These are phyloP conservation scores for Antechinus stuartii DNA, from an alignment of 2,113 vertebrate genomes.

Conservation along the genomic window DNA sequence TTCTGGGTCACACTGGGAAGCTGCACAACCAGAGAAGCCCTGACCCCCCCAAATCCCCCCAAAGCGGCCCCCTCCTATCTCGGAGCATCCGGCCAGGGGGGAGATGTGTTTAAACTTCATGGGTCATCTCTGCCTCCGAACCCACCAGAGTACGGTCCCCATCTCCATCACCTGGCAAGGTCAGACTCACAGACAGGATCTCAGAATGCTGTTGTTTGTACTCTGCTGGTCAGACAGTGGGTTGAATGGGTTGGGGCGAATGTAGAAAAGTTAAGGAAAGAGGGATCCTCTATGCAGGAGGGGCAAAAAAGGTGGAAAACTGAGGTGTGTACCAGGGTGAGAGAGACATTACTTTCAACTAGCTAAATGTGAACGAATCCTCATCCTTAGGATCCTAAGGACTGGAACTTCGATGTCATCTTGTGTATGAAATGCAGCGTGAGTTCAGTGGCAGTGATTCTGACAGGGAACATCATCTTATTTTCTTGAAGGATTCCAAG, in stretches of 20 bases:
- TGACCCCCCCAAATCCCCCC: constrained; percentile 38
- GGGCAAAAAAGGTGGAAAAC: neutral
- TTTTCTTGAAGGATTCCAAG: neutral
- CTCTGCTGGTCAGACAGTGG: constrained; percentile 8
- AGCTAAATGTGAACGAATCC: constrained; percentile 20
- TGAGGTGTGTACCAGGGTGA: constrained; percentile 21
- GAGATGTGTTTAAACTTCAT: constrained; percentile 85
- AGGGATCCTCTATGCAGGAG: neutral
- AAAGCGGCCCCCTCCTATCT: constrained; percentile 59
- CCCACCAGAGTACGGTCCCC: constrained; percentile 79
- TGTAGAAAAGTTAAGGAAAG: neutral
- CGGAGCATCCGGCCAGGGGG: constrained; percentile 65
- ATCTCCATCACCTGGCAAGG: constrained; percentile 84
- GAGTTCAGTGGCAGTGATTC: constrained; percentile 2
- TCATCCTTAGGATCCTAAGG: neutral
- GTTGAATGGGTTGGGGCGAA: neutral
- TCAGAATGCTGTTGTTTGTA: constrained; percentile 30
- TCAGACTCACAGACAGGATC: constrained; percentile 76
- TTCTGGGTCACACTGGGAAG: constrained; percentile 73
- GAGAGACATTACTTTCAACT: neutral
- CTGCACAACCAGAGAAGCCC: constrained; percentile 65
- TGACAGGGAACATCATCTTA: constrained; percentile 42
- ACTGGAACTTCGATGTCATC: neutral
- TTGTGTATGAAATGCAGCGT: constrained; percentile 7
- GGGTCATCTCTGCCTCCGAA: constrained; percentile 83